Evolutionary conservation across 1,140 invertebrate species (phyloP).

Genomic region (Neodiprion fabricii): DNA sequence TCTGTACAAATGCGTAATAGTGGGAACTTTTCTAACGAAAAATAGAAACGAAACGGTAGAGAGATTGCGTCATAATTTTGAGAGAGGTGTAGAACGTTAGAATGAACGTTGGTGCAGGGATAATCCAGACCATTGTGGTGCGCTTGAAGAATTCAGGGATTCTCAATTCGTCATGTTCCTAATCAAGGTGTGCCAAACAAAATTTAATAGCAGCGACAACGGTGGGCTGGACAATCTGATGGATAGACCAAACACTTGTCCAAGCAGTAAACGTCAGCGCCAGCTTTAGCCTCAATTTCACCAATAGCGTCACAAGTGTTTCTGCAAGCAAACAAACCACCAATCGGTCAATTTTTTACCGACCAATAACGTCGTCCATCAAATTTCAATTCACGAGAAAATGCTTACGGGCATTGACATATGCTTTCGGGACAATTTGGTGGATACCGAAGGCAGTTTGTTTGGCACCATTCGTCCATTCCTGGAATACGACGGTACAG

Average conservation of each 20-base stretch:
- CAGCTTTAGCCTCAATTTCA: constrained; percentile 71
- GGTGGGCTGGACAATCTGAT: constrained; percentile 71
- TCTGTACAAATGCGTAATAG: no score
- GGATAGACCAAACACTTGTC: constrained; percentile 81
- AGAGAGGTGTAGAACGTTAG: no score
- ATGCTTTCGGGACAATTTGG: constrained; percentile 79
- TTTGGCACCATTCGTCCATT: constrained; percentile 82
- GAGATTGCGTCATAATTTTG: no score
- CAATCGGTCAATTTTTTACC: constrained; percentile 13
- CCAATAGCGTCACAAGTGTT: constrained; percentile 80
- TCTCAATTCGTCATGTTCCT: no score
- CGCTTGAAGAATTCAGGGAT: no score
- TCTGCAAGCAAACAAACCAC: constrained; percentile 61
- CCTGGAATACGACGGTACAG: constrained; percentile 71
- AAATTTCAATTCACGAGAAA: no score
- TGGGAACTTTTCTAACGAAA: no score
- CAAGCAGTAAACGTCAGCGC: constrained; percentile 83
- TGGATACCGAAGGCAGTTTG: constrained; percentile 83
- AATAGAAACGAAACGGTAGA: no score
- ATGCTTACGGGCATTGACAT: constrained; percentile 83
- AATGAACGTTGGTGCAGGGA: no score
- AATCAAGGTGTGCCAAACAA: neutral
- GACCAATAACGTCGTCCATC: neutral
- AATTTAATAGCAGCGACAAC: constrained; percentile 73
- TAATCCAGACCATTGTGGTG: no score